Conservation (phyloP, 2,888 invertebrate species). For the Parelbella ahira region DNA sequence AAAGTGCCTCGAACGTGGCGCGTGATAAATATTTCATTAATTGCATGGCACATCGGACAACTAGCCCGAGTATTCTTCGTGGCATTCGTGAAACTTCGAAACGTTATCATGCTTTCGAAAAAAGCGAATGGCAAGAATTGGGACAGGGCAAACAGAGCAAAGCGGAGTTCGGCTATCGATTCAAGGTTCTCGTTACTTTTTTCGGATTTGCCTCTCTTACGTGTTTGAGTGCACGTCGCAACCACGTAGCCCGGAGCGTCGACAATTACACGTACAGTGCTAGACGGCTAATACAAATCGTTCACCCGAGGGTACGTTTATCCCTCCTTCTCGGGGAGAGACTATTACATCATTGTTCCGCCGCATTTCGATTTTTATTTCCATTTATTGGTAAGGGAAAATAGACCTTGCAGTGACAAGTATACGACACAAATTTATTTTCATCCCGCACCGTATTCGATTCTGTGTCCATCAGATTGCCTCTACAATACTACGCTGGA, state of each 20-base stretch:
- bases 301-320: conserved; percentile 71
- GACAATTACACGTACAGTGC: conserved; percentile 75
- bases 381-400: conserved; percentile 35
- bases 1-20: no score
- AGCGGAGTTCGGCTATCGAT: conserved; percentile 40
- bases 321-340: conserved; percentile 52
- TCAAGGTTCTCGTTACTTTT: conserved; percentile 50
- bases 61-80: conserved; percentile 11
- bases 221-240: conserved; percentile 60
- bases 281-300: conserved; percentile 79
- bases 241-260: conserved; percentile 57
- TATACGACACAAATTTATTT: conserved; percentile 41
- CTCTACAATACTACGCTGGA: conserved; percentile 16
- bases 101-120: conserved; percentile 19
- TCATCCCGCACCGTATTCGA: conserved; percentile 26
- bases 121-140: conserved; percentile 20
- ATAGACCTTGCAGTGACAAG: conserved; percentile 37
- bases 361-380: conserved; percentile 46
- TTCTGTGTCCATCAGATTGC: conserved; percentile 23
- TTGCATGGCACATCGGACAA: conserved; percentile 5
- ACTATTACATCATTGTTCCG: conserved; percentile 64
- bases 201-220: conserved; percentile 56
- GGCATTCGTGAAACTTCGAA: conserved; percentile 13
- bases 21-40: no score
- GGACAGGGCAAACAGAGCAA: conserved; percentile 19